A percentile compares a stretch with the other conserved stretches of the same genome.
Conservation (phyloP, 2,888 invertebrate genomes). For the Epirrhoe alternata region DNA sequence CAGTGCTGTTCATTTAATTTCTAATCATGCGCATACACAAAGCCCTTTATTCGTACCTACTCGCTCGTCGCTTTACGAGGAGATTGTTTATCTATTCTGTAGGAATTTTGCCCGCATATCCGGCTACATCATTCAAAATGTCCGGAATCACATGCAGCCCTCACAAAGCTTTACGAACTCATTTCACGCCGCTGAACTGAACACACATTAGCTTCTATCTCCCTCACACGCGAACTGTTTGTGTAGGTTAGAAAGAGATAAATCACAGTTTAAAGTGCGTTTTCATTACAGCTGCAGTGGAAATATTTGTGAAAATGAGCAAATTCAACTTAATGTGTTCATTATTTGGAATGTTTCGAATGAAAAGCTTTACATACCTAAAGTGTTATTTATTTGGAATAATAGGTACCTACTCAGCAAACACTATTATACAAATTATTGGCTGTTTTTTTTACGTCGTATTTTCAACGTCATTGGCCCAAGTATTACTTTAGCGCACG, state of each 20-base stretch:
- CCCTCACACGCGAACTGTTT: conserved; percentile 21
- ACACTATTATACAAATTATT: no score
- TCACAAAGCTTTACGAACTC: conserved; percentile 34
- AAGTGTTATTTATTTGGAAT: no score
- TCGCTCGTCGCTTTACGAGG: neutral
- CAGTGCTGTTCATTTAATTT: neutral
- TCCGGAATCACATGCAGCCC: conserved; percentile 16
- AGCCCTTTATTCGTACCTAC: neutral
- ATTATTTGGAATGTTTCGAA: neutral
- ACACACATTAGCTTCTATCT: conserved; percentile 37
- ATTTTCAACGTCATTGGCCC: no score
- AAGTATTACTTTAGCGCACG: no score
- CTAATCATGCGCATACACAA: neutral
- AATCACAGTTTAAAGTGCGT: conserved; percentile 19
- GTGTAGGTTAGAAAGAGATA: conserved; percentile 17
- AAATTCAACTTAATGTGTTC: neutral
- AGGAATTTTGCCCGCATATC: conserved; percentile 11
- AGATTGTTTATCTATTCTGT: conserved; percentile 13
- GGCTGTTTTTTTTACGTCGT: no score
- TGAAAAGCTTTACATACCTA: neutral
- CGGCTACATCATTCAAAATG: conserved; percentile 24
- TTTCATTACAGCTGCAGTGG: conserved; percentile 7
- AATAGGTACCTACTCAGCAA: no score
- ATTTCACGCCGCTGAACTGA: conserved; percentile 38
- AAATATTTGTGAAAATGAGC: neutral